Evolutionary conservation across 2,113 vertebrate species (phyloP).

Genomic region (Eudorcas thomsonii): DNA sequence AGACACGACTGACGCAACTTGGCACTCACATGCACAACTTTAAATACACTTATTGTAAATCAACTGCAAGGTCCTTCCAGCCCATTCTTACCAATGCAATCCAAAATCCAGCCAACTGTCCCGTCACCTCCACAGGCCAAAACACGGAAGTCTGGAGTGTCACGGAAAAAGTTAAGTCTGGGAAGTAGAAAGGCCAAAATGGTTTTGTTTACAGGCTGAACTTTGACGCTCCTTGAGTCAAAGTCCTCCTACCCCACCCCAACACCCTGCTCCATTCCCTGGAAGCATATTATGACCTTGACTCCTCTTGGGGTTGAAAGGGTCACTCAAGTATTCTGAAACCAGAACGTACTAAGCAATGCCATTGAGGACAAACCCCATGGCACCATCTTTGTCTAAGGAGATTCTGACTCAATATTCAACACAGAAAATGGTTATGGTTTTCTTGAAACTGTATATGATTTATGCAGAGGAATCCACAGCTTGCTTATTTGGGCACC

Average conservation of each 20-base stretch:
- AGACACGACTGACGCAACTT: background rate
- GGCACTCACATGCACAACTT: background rate
- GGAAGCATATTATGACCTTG: background rate
- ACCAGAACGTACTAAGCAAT: background rate
- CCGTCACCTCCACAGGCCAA: constrained; percentile 85
- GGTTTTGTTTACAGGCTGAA: background rate
- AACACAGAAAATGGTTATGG: background rate
- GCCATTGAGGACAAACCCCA: background rate
- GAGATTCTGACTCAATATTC: background rate
- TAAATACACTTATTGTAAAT: background rate
- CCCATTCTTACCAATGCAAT: constrained; percentile 83
- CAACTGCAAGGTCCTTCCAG: background rate
- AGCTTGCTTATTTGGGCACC: background rate
- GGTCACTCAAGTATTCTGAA: background rate
- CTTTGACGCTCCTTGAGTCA: background rate
- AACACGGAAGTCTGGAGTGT: constrained; percentile 83
- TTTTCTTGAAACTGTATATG: background rate
- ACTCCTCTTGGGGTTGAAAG: background rate
- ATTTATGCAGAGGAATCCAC: background rate
- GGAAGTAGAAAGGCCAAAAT: constrained; percentile 47
- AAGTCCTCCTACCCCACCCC: background rate
- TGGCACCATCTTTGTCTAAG: background rate
- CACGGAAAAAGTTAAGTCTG: constrained; percentile 84
- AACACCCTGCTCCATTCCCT: background rate
- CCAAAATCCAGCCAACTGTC: constrained; percentile 86